Percentiles rank a stretch among this genome's conserved stretches.
Conservation (phyloP, 1,140 invertebrate species). For the Helicoverpa zea region DNA sequence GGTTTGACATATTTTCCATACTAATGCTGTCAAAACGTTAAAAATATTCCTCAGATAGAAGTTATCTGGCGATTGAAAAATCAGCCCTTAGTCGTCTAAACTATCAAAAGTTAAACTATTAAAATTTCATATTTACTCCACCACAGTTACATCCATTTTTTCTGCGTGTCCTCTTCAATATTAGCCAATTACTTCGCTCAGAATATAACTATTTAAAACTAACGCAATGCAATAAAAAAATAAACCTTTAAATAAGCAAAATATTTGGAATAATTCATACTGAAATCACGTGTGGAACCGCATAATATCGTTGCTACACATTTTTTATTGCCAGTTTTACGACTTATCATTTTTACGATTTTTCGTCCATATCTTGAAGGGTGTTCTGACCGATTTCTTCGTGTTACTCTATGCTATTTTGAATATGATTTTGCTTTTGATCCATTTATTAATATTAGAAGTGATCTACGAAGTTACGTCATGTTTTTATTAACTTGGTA, state of each 20-base stretch:
- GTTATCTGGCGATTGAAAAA: no score
- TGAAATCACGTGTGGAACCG: conserved; percentile 9
- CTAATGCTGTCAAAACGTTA: no score
- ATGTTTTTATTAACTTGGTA: background rate
- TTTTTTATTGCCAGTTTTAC: conserved; percentile 34
- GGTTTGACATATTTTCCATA: no score
- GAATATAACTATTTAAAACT: background rate
- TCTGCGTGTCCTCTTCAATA: no score
- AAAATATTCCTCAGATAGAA: no score
- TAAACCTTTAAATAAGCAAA: conserved; percentile 4
- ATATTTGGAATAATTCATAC: conserved; percentile 32
- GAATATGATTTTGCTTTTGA: background rate
- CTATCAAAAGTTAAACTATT: no score
- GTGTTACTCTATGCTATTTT: conserved; percentile 8
- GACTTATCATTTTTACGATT: conserved; percentile 39
- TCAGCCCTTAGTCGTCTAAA: no score
- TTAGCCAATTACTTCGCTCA: background rate
- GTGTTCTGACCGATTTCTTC: conserved; percentile 42
- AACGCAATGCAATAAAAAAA: background rate
- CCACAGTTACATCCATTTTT: no score
- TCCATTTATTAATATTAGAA: background rate
- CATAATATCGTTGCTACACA: conserved; percentile 15
- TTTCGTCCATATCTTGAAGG: background rate
- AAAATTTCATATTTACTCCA: no score
- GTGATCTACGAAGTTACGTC: background rate